Base-by-base conservation (phyloP, 2,113 vertebrate genomes). In the Bothrops jararaca region DNA sequence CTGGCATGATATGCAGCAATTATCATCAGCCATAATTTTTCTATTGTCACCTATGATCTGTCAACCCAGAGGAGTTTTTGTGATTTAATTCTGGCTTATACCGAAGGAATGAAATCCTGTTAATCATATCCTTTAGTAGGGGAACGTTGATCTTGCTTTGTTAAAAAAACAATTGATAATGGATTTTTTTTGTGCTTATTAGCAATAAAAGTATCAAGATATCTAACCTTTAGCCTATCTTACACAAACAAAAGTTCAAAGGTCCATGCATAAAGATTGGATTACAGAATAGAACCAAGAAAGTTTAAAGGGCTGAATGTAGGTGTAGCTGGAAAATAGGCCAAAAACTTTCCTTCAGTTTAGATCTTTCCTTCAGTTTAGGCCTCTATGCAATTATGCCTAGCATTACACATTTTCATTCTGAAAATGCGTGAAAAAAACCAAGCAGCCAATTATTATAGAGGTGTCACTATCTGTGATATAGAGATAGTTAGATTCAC, bases 151-250 rank as follows among this genome's bases (percentile, higher is more conserved):
- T 50, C 48, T 50, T 89, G 13, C 4, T 56, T 26, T 45, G 86
- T 2, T 0, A 54, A 91, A 39, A 22, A 54, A 93, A 7, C 92
- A 45, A 15, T 69, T 64, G 48, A 45, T 96, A 86, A 34, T 85
- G 69, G 92, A 93, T 94, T 45, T 64, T 54, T 10, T 10, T 13
- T 54, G 90, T 34, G 93, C 88, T 57, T 50, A 24, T 88, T 64
- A 95, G 95, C 92, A 95, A 95, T 58, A 15, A 0, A 0, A 0
- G 20, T 95, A 95, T 95, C 95, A 86, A 42, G 85, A 90, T 85
- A 91, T 22, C 12, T 58, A 85, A 97, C 95, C 96, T 97, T 97
- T 96, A 96, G 60, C 92, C 95, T 3, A 64, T 13, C 0, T 88
- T 87, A 39, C 88, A 93, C 90, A 91, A 90, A 50, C 88, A 87